Evolutionary conservation across 53 echinoderm and acorn worm genomes (phyloP), one percentile per base, ranked within the genome.

Genomic region (Henricia sp.): DNA sequence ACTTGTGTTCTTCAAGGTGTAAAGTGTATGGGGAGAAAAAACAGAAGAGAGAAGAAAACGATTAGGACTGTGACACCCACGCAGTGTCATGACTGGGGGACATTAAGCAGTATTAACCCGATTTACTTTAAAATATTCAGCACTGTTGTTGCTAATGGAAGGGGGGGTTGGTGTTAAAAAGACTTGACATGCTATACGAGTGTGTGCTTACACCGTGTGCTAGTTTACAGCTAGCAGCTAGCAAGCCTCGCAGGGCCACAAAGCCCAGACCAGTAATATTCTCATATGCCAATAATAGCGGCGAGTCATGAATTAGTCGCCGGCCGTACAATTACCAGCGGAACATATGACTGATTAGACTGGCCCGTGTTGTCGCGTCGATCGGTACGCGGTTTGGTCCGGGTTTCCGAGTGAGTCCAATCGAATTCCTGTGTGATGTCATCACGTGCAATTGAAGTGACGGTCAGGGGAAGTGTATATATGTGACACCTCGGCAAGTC

Each of bases 221-320:
- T 80, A n/a, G 28, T 46, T 28, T 48, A 11, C 48, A 9, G 48
- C 48, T 16, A 48, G n/a, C 48, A 48, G 48, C 16, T 68, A 62
- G 64, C 80, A 28, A 80, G 63, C 80, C 80, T n/a, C 50, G 80
- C 32, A 62, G 28, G 12, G 44, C 19, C 6, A 62, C 42, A 6
- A 2, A 17, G 25, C 41, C 4, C 68, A 21, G 25, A 48, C 63
- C 63, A 27, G 48, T 62, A 30, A 80, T 77, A 77, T 77, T 53
- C 59, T 28, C 26, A 80, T 80, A 30, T 80, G 62, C 80, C 80
- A 80, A 64, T 80, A 80, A 80, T 80, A 80, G 63, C 63, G 27
- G 6, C 25, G 50, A 64, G 48, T 60, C 64, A 62, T 80, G 80
- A 80, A 73, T 77, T 77, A 57, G 57, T 17, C 19, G 44, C 34